These are phyloP conservation scores for Acheta domesticus DNA, from an alignment of 2,888 invertebrate genomes.

Conservation along the genomic window DNA sequence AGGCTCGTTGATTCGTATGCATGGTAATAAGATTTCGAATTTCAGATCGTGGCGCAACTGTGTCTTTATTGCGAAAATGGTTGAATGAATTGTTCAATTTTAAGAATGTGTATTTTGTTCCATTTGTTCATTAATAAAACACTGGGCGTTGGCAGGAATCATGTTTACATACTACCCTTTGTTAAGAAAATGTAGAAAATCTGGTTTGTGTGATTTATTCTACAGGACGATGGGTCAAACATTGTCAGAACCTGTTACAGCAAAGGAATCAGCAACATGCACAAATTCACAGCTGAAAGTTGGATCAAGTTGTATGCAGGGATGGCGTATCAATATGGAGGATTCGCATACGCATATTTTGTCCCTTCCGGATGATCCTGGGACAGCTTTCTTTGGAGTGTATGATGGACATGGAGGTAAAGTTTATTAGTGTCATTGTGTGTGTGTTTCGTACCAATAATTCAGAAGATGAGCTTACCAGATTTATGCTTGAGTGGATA, in stretches of 20 bases:
- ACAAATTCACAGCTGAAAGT: slow-evolving; percentile 70
- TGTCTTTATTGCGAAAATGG: not conserved
- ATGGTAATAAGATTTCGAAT: not conserved
- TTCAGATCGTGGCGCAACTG: not conserved
- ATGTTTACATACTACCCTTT: too few species aligned
- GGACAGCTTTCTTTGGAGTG: slow-evolving; percentile 91
- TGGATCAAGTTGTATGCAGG: slow-evolving; percentile 99
- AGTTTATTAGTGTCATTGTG: slow-evolving; percentile 29
- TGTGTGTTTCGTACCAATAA: too few species aligned
- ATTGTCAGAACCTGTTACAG: slow-evolving; percentile 92
- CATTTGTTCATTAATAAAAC: not conserved
- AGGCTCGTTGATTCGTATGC: not conserved
- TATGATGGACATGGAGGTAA: slow-evolving; percentile 92
- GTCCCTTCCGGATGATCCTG: slow-evolving; percentile 87
- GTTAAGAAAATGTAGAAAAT: too few species aligned
- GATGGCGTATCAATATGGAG: slow-evolving; percentile 99
- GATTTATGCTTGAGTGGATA: too few species aligned
- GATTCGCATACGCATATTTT: slow-evolving; percentile 97
- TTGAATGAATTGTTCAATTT: too few species aligned
- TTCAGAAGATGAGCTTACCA: too few species aligned
- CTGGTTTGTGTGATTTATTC: too few species aligned
- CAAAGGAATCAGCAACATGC: slow-evolving; percentile 78
- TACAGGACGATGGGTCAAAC: slow-evolving; percentile 84
- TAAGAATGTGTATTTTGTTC: too few species aligned
- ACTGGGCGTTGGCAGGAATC: too few species aligned